A percentile compares a stretch with the other conserved stretches of the same genome.
These are phyloP conservation scores for Rosalia funebris DNA, from an alignment of 2,888 invertebrate species.

Conservation along the genomic window DNA sequence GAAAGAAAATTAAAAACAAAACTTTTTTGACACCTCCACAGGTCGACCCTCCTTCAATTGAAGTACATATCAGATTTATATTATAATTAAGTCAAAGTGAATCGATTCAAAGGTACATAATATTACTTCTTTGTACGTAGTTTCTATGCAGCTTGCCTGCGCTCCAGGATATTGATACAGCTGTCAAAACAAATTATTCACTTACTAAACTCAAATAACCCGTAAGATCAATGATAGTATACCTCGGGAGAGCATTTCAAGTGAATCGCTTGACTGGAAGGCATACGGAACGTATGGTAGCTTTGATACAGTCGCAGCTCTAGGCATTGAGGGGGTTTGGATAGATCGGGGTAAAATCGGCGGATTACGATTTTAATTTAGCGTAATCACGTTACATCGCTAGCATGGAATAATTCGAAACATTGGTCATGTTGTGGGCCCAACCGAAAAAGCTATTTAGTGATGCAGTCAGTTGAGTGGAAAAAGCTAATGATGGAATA, in stretches of 20 bases:
- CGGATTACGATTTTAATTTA: conserved; percentile 33
- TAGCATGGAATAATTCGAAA: not conserved
- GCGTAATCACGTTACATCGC: conserved; percentile 3
- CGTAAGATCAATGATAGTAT: not conserved
- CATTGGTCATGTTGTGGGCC: not conserved
- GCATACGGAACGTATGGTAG: conserved; percentile 1
- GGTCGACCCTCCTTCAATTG: too few species aligned
- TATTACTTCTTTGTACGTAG: not conserved
- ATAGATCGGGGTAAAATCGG: conserved; percentile 15
- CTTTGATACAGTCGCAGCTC: not conserved
- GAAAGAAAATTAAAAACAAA: too few species aligned
- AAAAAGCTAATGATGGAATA: not conserved
- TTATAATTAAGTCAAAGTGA: too few species aligned
- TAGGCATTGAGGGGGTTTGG: not conserved
- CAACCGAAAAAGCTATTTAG: not conserved
- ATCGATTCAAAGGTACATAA: too few species aligned
- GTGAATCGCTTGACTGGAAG: not conserved
- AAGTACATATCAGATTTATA: too few species aligned
- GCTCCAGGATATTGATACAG: not conserved
- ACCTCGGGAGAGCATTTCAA: not conserved
- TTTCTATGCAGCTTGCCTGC: too few species aligned
- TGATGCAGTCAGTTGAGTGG: not conserved
- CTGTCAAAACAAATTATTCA: not conserved
- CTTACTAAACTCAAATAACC: not conserved
- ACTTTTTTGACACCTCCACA: too few species aligned